A percentile compares a stretch with the other conserved stretches of the same genome.
Evolutionary conservation across 1,140 invertebrate genomes (phyloP).

Genomic region (Aricia agestis): DNA sequence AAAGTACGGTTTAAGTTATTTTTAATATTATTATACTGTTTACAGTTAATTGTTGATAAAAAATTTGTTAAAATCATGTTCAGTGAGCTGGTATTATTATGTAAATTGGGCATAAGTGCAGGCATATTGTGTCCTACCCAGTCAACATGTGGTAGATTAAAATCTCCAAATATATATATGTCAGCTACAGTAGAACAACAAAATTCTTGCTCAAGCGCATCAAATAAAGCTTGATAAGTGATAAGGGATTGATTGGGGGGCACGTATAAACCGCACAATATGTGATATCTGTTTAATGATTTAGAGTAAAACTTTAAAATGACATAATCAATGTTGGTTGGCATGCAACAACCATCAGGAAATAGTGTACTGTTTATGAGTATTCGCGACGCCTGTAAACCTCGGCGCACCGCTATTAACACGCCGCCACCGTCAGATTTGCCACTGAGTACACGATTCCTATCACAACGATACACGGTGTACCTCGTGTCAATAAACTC

Average conservation of each 20-base stretch:
- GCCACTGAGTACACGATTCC: conserved; percentile 18
- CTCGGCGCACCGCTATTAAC: conserved; percentile 21
- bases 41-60: conserved; percentile 2
- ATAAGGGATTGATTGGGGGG: not conserved
- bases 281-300: conserved; percentile 1
- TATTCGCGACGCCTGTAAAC: not conserved
- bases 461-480: conserved; percentile 25
- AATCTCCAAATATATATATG: conserved; percentile 10
- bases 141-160: not conserved
- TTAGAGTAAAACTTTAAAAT: conserved; percentile 13
- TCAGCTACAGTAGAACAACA: not conserved
- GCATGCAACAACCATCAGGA: not conserved
- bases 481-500: conserved; percentile 29
- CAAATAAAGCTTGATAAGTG: not conserved
- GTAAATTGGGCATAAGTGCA: not conserved
- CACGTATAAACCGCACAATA: conserved; percentile 8
- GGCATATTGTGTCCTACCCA: not conserved
- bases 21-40: conserved; percentile 10
- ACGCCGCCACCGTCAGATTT: conserved; percentile 28
- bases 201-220: conserved; percentile 3
- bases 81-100: not conserved
- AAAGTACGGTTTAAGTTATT: not conserved
- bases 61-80: not conserved
- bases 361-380: not conserved
- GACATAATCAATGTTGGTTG: conserved; percentile 1